These are phyloP conservation scores for Apostichopus parvimensis DNA, from an alignment of 35 echinoderm and acorn worm genomes.

Conservation along the genomic window DNA sequence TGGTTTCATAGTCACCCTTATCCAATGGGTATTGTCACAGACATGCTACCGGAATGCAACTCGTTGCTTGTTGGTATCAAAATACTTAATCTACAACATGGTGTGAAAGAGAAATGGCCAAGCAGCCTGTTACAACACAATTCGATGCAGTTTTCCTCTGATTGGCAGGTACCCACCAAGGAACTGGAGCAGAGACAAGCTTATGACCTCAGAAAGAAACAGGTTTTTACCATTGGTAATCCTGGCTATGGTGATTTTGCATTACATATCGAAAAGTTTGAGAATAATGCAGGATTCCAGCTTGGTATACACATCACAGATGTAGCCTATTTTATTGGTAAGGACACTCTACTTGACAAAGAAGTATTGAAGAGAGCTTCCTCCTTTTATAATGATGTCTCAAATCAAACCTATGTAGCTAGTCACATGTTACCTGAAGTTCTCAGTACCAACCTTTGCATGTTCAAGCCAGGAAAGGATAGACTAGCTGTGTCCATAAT, in stretches of 20 bases:
- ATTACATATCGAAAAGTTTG: conserved; percentile 49
- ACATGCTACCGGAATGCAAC: background rate
- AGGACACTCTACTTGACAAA: conserved; percentile 52
- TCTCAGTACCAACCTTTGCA: conserved; percentile 64
- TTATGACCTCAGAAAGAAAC: conserved; percentile 37
- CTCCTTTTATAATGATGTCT: conserved; percentile 64
- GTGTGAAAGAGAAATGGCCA: conserved; percentile 67
- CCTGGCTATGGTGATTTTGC: conserved; percentile 62
- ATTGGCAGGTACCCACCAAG: conserved; percentile 65
- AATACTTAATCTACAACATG: conserved; percentile 75
- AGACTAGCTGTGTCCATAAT: conserved; percentile 22
- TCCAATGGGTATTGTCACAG: conserved; percentile 30
- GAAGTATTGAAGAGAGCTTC: conserved; percentile 66
- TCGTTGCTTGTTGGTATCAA: background rate
- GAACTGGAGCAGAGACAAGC: conserved; percentile 53
- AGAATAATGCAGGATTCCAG: conserved; percentile 1
- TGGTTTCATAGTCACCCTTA: background rate
- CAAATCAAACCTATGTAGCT: background rate
- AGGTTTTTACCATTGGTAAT: conserved; percentile 82
- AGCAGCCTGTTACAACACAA: background rate
- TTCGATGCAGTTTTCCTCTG: background rate
- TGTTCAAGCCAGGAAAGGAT: conserved; percentile 42
- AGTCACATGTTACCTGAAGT: conserved; percentile 80
- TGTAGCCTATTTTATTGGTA: conserved; percentile 76
- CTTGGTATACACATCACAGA: conserved; percentile 89